phyloP scores from a whole-genome alignment of 2,888 invertebrate species.

The Drosophila recens region DNA sequence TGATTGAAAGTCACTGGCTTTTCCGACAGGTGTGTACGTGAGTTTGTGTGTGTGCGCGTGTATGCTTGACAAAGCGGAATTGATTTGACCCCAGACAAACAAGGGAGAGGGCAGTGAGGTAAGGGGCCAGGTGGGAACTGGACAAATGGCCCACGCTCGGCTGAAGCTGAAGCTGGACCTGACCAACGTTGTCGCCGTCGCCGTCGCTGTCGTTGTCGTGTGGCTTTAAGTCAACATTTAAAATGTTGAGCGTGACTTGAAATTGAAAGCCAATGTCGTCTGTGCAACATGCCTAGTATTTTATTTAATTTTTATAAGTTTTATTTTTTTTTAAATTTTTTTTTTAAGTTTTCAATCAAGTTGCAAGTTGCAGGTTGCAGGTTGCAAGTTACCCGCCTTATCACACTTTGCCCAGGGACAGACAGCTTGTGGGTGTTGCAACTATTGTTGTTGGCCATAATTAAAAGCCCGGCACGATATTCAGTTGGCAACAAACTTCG shows the following conservation, averaged over 20 bases:
- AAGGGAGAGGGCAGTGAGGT: not conserved
- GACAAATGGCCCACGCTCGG: slow-evolving; percentile 67
- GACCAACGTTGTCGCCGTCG: slow-evolving; percentile 3
- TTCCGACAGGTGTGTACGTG: slow-evolving; percentile 61
- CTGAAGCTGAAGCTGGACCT: slow-evolving; percentile 34
- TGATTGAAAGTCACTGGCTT: slow-evolving; percentile 47
- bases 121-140: slow-evolving; percentile 26
- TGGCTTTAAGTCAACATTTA: slow-evolving; percentile 57
- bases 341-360: slow-evolving; percentile 13
- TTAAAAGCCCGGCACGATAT: slow-evolving; percentile 14
- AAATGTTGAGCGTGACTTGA: slow-evolving; percentile 72
- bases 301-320: not conserved
- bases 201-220: slow-evolving; percentile 33
- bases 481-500: slow-evolving; percentile 16
- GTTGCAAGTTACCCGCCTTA: slow-evolving; percentile 29
- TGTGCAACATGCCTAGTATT: slow-evolving; percentile 15
- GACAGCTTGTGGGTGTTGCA: slow-evolving; percentile 17
- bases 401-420: slow-evolving; percentile 29
- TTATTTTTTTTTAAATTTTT: not conserved
- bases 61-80: slow-evolving; percentile 74
- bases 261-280: slow-evolving; percentile 71
- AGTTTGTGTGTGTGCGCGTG: slow-evolving; percentile 1
- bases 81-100: slow-evolving; percentile 54
- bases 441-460: slow-evolving; percentile 14
- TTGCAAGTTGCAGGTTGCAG: not conserved